Evolutionary conservation across 2,888 invertebrate genomes (phyloP), one percentile per base, ranked within the genome.

Genomic region (Drosophila histrio): DNA sequence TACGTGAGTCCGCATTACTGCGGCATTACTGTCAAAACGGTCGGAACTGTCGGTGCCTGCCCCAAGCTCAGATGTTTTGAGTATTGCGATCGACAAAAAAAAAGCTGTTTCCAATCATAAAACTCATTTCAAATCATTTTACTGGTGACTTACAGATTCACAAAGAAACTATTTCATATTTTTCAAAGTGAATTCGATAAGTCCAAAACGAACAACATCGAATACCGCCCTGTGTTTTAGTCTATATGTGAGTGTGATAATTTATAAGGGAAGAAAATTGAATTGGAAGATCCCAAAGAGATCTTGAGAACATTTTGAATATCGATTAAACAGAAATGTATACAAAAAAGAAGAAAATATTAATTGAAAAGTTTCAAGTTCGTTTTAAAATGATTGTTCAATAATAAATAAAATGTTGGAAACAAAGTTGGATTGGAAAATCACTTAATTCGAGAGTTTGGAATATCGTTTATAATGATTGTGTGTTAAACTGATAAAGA

Each of bases 91-190:
- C 17, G 13, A 9, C 13, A 22, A 52, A 32, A 44, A 52, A 32
- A 44, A 57, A 74, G 47, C 74, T 77, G 69, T 77, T 73, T 46
- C 59, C 56, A 59, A 63, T 67, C 74, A 44, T 11, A 9, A 38
- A 50, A 38, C 9, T 9, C 30, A 41, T 34, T 34, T 43, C 8
- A 7, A 7, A 54, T 22, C 9, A 36, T 30, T 41, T 30, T 0
- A 28, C 11, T 30, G 21, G 7, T 11, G 28, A 52, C 19, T 39
- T 17, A 3, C 17, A n/a, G 6, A 26, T 26, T 26, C 17, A 26
- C 9, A 26, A 22, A 13, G 19, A 43, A 34, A 30, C 11, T 36
- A 49, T 24, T 62, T 47, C 19, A 21, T 38, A 34, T 17, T 34
- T 17, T 9, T 15, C n/a, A n/a, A 15, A 15, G 2, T 26, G 7